phyloP scores from a whole-genome alignment of 2,113 vertebrate genomes.

The Meriones unguiculatus region DNA sequence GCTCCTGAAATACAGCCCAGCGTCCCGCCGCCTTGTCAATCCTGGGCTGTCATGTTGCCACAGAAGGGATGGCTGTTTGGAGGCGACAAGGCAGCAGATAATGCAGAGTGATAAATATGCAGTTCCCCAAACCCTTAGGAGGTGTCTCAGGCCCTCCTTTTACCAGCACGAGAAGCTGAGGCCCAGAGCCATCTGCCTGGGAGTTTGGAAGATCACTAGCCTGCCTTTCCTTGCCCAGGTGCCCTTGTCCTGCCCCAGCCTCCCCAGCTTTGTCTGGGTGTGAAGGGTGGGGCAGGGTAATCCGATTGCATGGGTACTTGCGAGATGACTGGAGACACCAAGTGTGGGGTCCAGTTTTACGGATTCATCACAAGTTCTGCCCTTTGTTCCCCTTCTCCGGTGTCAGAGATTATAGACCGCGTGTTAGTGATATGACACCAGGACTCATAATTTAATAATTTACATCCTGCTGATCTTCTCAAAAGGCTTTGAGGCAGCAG shows the following conservation, averaged over 20 bases:
- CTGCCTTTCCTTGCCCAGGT: not conserved
- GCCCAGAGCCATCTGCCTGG: not conserved
- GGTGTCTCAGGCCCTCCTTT: not conserved
- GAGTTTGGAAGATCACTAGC: not conserved
- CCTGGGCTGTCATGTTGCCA: not conserved
- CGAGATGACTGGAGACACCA: not conserved
- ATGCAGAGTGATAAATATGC: not conserved
- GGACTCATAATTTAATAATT: constrained; percentile 70
- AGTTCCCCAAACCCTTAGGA: not conserved
- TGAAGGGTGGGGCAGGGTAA: not conserved
- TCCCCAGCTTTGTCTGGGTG: not conserved
- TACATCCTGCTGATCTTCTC: constrained; percentile 64
- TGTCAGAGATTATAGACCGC: constrained; percentile 58
- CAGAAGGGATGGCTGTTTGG: not conserved
- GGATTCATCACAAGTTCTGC: not conserved
- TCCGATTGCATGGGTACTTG: not conserved
- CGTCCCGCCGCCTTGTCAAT: not conserved
- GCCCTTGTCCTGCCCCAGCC: no score
- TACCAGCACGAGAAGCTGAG: not conserved
- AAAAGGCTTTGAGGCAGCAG: constrained; percentile 50
- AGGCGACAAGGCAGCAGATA: not conserved
- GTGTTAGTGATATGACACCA: constrained; percentile 53
- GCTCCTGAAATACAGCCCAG: not conserved
- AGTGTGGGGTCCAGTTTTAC: not conserved
- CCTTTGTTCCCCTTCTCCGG: constrained; percentile 38